These are phyloP conservation scores for Sminthopsis crassicaudata DNA, from an alignment of 2,113 vertebrate genomes.

Conservation along the genomic window DNA sequence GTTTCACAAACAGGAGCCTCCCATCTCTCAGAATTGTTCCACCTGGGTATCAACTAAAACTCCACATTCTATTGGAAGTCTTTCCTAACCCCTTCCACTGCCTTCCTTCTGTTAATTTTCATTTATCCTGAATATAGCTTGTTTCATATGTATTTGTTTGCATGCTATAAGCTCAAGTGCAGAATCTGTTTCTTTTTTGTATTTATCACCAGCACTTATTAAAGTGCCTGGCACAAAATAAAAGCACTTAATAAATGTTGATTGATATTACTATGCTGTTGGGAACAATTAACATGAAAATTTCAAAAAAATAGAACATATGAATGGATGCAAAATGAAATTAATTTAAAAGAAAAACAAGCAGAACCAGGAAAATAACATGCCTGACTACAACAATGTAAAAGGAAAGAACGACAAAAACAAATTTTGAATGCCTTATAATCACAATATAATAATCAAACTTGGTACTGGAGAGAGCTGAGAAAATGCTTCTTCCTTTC, in stretches of 20 bases:
- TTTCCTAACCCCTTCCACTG: not conserved
- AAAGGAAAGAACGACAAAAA: not conserved
- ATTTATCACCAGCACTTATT: not conserved
- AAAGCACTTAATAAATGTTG: not conserved
- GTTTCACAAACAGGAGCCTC: not conserved
- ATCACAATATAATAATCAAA: not conserved
- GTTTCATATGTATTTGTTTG: not conserved
- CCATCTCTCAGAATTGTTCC: not conserved
- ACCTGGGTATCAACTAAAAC: not conserved
- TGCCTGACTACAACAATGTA: not conserved
- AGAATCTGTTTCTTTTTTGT: not conserved
- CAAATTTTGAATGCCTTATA: not conserved
- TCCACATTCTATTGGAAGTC: not conserved
- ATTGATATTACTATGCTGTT: not conserved
- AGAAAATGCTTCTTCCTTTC: not conserved
- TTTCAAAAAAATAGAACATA: not conserved
- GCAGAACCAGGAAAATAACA: not conserved
- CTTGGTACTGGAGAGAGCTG: not conserved
- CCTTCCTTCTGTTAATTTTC: not conserved
- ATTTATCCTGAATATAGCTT: not conserved
- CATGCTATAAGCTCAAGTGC: not conserved
- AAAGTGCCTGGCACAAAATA: not conserved
- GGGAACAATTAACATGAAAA: not conserved
- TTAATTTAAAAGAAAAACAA: not conserved
- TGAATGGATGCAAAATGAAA: not conserved